These are phyloP conservation scores for Tichodroma muraria DNA, from an alignment of 2,113 vertebrate genomes.

Conservation along the genomic window DNA sequence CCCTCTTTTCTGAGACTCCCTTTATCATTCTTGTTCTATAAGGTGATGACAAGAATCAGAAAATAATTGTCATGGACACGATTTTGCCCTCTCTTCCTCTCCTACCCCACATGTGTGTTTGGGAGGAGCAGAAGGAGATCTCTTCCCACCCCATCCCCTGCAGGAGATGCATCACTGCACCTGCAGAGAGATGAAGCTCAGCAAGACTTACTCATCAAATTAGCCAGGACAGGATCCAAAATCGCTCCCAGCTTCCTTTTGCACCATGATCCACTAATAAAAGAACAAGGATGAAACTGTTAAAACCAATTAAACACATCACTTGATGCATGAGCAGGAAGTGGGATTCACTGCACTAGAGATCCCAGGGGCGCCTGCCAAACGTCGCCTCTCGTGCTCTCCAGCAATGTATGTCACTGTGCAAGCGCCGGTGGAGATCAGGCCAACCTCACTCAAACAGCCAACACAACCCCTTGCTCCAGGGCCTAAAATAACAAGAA, in stretches of 20 bases:
- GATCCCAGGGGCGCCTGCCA: neutral
- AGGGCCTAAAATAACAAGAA: neutral
- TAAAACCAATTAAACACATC: neutral
- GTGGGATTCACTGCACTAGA: neutral
- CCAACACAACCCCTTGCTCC: neutral
- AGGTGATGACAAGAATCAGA: neutral
- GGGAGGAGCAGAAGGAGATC: neutral
- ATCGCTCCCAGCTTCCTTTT: neutral
- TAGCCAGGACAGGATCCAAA: neutral
- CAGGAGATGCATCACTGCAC: neutral
- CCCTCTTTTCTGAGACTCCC: conserved; percentile 24
- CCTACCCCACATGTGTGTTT: neutral
- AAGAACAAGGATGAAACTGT: neutral
- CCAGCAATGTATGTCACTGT: neutral
- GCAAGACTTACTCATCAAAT: neutral
- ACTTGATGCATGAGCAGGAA: neutral
- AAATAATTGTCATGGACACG: neutral
- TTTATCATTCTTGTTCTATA: neutral
- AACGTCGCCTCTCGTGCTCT: neutral
- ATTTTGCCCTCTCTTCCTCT: neutral
- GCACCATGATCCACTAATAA: neutral
- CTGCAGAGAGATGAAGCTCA: neutral
- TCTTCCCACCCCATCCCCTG: neutral
- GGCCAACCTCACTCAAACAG: neutral
- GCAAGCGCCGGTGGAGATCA: neutral